Base-by-base conservation (phyloP, 2,113 vertebrate species). In the Ochotona princeps region DNA sequence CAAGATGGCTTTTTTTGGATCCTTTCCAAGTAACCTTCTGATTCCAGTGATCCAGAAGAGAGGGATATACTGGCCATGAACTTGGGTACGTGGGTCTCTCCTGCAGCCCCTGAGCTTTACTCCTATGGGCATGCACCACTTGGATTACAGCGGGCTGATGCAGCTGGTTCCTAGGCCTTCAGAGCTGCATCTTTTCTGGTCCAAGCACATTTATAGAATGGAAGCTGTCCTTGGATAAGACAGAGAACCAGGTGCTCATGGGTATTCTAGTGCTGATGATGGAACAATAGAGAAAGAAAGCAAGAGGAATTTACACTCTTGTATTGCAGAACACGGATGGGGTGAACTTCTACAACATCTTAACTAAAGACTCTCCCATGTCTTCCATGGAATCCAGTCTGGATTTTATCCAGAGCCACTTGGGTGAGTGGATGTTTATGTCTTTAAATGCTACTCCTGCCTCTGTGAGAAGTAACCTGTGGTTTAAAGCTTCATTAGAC, bases 261-360 rank as follows among this genome's bases (percentile, higher is more conserved):
- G 35, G 49, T 60, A 81, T 61, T 74, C 73, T 44, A 74, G 3
- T 51, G 44, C 65, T 11, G 6, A 18, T 72, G 10, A 28, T 20
- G 8, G 73, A 32, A 65, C 66, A 66, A 57, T 30, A 32, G 81
- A 61, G 65, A 32, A 32, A 26, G 7, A 70, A 72, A 54, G 38
- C 38, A 73, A 78, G 26, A 75, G 38, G 47, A 26, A 2, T 11
- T 4, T 47, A 10, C 38, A 1, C 47, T 84, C 69, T 28, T 92
- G 4, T 91, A 14, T 98, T 96, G 88, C 98, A 99, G 99, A 99
- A 99, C 97, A 99, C 99, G 32, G 99, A 99, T 23, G 98, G 98
- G 4, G 99, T 99, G 70, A 99, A 99, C 97, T 99, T 99, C 95
- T 99, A 99, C 96, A 99, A 99, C 98, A 99, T 99, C 97, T 98